Evolutionary conservation across 1,140 invertebrate genomes (phyloP).

Genomic region (Drosophila aff.): DNA sequence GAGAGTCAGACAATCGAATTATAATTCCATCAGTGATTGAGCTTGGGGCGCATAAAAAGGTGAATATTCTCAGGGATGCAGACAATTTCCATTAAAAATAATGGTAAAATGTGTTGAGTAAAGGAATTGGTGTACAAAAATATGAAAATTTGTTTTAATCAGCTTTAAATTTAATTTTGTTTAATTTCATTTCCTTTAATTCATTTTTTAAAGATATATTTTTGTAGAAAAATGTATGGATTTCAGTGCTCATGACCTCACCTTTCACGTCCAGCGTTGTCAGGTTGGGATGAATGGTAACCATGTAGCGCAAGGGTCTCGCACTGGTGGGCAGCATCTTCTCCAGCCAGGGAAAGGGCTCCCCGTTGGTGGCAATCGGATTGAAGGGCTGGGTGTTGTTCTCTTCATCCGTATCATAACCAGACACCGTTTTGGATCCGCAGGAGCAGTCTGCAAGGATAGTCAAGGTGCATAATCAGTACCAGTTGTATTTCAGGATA

Average conservation of each 20-base stretch:
- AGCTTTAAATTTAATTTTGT: background rate
- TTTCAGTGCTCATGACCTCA: constrained; percentile 69
- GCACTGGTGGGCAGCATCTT: constrained; percentile 93
- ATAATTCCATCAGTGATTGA: constrained; percentile 29
- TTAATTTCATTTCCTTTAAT: background rate
- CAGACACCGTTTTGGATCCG: constrained; percentile 88
- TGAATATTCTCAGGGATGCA: background rate
- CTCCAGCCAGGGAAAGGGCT: constrained; percentile 95
- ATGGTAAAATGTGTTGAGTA: background rate
- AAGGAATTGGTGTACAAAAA: background rate
- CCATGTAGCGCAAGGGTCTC: constrained; percentile 93
- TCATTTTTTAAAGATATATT: background rate
- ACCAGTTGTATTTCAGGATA: constrained; percentile 1
- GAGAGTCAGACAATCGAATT: constrained; percentile 48
- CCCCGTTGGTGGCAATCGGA: constrained; percentile 90
- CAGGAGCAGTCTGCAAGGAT: constrained; percentile 89
- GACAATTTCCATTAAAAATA: background rate
- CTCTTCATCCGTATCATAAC: constrained; percentile 88
- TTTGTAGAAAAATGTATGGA: background rate
- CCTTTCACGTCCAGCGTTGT: constrained; percentile 95
- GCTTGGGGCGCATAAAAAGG: background rate
- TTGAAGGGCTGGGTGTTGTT: constrained; percentile 87
- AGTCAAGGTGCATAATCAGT: constrained; percentile 42
- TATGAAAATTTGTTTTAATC: background rate
- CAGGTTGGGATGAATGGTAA: constrained; percentile 97